Evolutionary conservation across 1,140 invertebrate genomes (phyloP).

Genomic region (Hirudo medicinalis): DNA sequence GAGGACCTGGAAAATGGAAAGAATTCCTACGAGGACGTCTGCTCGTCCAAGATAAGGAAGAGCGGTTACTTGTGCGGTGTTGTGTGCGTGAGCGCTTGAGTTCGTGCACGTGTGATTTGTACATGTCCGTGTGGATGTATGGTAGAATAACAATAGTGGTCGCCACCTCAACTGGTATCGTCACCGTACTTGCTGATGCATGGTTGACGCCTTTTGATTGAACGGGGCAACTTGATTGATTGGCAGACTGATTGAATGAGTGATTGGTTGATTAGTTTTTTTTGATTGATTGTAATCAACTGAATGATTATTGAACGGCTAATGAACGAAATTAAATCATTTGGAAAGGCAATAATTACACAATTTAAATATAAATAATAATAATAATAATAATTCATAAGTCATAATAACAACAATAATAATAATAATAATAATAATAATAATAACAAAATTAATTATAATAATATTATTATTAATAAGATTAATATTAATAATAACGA

Average conservation of each 20-base stretch:
- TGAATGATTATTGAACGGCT: background rate
- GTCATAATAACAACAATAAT: constrained; percentile 9
- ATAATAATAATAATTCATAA: no score
- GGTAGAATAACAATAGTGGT: background rate
- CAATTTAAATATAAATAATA: no score
- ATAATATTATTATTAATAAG: background rate
- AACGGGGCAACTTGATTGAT: background rate
- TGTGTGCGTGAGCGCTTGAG: background rate
- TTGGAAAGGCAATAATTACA: no score
- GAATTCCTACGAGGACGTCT: background rate
- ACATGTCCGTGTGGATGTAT: background rate
- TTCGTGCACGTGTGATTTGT: background rate
- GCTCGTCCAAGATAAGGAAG: no score
- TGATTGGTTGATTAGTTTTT: no score
- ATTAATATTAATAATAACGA: constrained; percentile 2
- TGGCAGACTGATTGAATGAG: background rate
- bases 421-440: background rate
- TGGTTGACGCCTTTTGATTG: background rate
- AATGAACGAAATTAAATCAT: background rate
- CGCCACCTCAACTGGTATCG: background rate
- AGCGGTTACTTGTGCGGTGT: no score
- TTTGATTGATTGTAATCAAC: background rate
- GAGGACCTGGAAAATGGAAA: background rate
- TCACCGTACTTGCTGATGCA: background rate
- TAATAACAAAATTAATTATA: background rate